phyloP scores from a whole-genome alignment of 2,797 vertebrate genomes.

The Anomalospiza imberbis region DNA sequence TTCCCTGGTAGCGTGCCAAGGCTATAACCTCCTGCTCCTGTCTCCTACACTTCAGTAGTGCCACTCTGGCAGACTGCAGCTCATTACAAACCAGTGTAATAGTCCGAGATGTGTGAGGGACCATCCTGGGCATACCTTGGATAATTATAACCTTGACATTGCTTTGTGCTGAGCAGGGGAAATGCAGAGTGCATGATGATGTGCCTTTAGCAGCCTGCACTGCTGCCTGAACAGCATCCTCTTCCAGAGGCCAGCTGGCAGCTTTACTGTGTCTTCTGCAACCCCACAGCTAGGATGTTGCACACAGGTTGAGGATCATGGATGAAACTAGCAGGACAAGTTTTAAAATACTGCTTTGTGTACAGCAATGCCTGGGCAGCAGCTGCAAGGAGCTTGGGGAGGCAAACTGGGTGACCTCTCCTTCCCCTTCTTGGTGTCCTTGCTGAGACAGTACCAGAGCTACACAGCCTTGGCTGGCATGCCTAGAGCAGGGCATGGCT shows the following conservation, averaged over 20 bases:
- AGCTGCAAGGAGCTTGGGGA: background rate
- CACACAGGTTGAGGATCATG: background rate
- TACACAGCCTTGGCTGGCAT: background rate
- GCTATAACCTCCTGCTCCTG: background rate
- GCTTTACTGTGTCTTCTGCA: background rate
- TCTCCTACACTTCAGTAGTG: background rate
- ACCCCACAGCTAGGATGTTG: background rate
- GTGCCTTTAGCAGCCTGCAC: background rate
- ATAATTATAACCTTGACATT: background rate
- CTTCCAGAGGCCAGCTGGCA: background rate
- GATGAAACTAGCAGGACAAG: background rate
- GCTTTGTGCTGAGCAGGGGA: background rate
- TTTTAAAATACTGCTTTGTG: background rate
- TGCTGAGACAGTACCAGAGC: background rate
- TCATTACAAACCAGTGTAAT: background rate
- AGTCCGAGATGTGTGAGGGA: background rate
- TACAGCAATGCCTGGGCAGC: background rate
- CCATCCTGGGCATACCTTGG: background rate
- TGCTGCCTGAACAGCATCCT: background rate
- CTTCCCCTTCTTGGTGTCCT: background rate
- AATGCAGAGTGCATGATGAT: fast-evolving
- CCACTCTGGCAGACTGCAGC: background rate
- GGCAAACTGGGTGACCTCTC: background rate
- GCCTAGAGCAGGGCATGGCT: background rate
- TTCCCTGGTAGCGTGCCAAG: background rate